Evolutionary conservation across 2,113 vertebrate genomes (phyloP), one percentile per base, ranked within the genome.

Genomic region (Brachirus orientalis): DNA sequence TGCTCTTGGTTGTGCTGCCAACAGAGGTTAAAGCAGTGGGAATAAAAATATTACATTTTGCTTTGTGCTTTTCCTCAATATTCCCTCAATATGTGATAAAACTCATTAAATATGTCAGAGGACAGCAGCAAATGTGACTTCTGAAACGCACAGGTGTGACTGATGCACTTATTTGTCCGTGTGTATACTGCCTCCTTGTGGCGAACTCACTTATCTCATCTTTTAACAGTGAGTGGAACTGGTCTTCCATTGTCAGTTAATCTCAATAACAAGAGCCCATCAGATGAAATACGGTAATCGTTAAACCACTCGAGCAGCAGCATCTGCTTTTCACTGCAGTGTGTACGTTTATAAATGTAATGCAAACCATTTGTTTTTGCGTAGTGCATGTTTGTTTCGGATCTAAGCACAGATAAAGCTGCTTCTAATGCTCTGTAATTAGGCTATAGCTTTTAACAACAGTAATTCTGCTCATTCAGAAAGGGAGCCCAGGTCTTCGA

Each of bases 171-270:
- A 71, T 52, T 41, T 55, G 64, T 82, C n/a, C n/a, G 72, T 48
- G 82, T 22, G 37, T 33, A 47, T 33, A 60, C 82, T 84, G 85
- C 82, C 89, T 54, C 72, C 87, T 44, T 54, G 80, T 86, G 89
- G 87, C 16, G 1, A 20, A 17, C 10, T 8, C n/a, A 8, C 1
- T 7, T 12, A 5, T 9, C 33, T 28, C 11, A 4, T 0, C 3
- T 37, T 50, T 19, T 6, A 7, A 14, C 22, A 63, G 37, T 9
- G 19, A 11, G 17, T 3, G 8, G 8, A 28, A 44, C 6, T n/a
- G n/a, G n/a, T n/a, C n/a, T 10, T 47, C 8, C 14, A 1, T 36
- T 8, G 4, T 33, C 45, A 20, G 55, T 46, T 59, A 10, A 28
- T 47, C 19, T 47, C 10, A 20, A 1, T 13, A 6, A 22, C 6